Conservation (phyloP, 2,888 invertebrate species). For the Heliconius hortense region DNA sequence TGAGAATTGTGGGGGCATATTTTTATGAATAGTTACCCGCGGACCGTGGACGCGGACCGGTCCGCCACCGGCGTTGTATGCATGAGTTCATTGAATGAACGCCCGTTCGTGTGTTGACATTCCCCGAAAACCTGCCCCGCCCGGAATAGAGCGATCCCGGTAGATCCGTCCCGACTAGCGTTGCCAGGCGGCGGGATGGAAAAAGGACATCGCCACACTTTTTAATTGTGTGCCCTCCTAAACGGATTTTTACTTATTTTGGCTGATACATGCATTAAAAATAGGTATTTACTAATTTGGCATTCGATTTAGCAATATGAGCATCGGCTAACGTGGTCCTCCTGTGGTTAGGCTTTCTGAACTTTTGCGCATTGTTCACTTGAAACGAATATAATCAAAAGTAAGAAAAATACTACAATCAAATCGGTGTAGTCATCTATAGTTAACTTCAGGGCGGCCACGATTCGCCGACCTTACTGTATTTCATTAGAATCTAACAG, state of each 20-base stretch:
- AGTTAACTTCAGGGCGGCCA: neutral
- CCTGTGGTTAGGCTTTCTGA: neutral
- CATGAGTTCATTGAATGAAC: conserved; percentile 79
- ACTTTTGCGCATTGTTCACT: neutral
- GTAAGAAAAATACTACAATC: neutral
- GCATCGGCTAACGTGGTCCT: no score
- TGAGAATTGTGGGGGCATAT: conserved; percentile 72
- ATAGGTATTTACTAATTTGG: no score
- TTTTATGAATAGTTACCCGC: conserved; percentile 73
- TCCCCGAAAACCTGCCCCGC: conserved; percentile 81
- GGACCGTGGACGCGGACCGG: conserved; percentile 58
- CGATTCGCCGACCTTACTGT: neutral
- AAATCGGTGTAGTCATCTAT: neutral
- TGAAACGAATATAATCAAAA: neutral
- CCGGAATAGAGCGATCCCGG: conserved; percentile 73
- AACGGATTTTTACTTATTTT: neutral
- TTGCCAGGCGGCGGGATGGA: neutral
- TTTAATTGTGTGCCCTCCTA: neutral
- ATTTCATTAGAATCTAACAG: neutral
- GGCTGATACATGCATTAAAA: neutral
- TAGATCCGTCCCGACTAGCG: conserved; percentile 60
- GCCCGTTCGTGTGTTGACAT: conserved; percentile 80
- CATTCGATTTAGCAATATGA: neutral
- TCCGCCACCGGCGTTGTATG: conserved; percentile 70
- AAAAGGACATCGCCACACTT: neutral